Conservation (phyloP, 2,113 vertebrate genomes). For the Zosterops japonicus region DNA sequence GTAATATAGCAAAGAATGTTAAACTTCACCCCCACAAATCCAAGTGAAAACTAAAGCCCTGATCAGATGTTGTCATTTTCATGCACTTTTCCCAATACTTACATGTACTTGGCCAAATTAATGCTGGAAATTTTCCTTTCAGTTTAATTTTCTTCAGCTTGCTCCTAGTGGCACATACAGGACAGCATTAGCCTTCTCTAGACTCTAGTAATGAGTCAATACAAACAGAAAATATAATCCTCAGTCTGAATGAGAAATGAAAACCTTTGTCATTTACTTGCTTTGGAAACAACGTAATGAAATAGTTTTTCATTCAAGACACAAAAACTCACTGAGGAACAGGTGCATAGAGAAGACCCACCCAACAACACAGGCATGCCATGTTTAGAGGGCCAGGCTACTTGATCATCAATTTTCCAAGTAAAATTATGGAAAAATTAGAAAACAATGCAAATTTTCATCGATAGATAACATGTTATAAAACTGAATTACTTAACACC, state of each 20-base stretch:
- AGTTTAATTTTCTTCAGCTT: background rate
- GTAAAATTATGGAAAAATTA: background rate
- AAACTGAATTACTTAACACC: background rate
- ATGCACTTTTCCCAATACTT: background rate
- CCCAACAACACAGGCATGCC: fast-evolving
- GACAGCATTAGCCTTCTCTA: background rate
- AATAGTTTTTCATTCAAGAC: background rate
- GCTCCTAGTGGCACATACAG: background rate
- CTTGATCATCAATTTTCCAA: background rate
- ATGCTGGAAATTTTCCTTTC: background rate
- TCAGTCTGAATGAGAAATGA: background rate
- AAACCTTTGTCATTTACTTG: background rate
- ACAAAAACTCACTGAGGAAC: background rate
- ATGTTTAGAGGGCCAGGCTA: background rate
- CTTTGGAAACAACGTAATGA: background rate
- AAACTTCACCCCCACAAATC: background rate
- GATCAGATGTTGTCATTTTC: background rate
- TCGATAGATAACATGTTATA: background rate
- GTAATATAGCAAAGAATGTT: background rate
- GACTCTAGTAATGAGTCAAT: background rate
- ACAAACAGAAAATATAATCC: background rate
- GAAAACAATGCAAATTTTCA: background rate
- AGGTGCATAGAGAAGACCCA: background rate
- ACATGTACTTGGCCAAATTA: background rate
- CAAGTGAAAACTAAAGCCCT: background rate